phyloP scores from a whole-genome alignment of 2,797 vertebrate genomes.

The Rhinichthys osculus region DNA sequence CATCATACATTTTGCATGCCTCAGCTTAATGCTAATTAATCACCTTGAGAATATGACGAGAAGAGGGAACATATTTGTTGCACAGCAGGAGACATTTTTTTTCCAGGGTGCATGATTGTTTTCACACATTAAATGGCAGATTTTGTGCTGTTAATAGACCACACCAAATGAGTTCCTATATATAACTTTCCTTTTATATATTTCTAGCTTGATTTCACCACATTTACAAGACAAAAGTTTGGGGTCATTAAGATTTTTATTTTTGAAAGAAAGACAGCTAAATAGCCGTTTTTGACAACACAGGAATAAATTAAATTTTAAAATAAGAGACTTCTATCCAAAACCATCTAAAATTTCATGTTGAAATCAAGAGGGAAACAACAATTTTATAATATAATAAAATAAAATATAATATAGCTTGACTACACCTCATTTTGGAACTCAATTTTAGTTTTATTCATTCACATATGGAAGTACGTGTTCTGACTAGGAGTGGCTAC shows the following conservation, averaged over 20 bases:
- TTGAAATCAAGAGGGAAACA: background rate
- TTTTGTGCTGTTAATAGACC: conserved; percentile 27
- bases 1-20: conserved; percentile 60
- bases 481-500: conserved; percentile 13
- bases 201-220: conserved; percentile 12
- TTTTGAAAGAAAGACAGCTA: background rate
- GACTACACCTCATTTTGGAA: background rate
- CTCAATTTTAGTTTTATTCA: background rate
- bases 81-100: conserved; percentile 77
- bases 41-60: conserved; percentile 83
- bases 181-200: conserved; percentile 65
- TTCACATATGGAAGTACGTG: background rate
- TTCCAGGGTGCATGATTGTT: conserved; percentile 14
- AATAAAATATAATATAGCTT: background rate
- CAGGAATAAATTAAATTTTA: background rate
- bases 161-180: background rate
- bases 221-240: background rate
- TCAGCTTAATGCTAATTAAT: conserved; percentile 85
- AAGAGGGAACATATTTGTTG: conserved; percentile 85
- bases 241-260: background rate
- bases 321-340: background rate
- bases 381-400: background rate
- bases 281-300: background rate
- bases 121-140: conserved; percentile 47
- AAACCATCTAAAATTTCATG: background rate